Percentiles rank a stretch among this genome's conserved stretches.
phyloP scores from a whole-genome alignment of 2,113 vertebrate species.

The Meriones unguiculatus region DNA sequence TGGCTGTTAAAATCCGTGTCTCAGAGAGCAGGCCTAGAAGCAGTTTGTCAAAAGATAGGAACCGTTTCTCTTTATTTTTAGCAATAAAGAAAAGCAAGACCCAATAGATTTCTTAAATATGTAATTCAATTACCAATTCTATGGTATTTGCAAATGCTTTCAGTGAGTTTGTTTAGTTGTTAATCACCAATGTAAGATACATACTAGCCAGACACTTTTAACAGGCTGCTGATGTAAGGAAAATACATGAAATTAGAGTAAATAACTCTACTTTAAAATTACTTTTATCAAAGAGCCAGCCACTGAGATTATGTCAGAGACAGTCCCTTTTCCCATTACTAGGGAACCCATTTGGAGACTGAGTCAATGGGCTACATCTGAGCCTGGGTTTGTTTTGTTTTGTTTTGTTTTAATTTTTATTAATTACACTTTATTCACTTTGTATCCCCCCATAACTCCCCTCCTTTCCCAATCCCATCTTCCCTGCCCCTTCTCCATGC shows the following conservation, averaged over 20 bases:
- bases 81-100: neutral
- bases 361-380: no score
- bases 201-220: neutral
- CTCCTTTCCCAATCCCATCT: no score
- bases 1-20: neutral
- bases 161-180: neutral
- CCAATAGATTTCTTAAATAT: neutral
- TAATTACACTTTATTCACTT: no score
- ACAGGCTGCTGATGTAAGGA: neutral
- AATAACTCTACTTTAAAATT: neutral
- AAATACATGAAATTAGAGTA: neutral
- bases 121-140: neutral
- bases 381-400: no score
- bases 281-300: no score
- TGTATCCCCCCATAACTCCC: no score
- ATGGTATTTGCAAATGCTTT: neutral
- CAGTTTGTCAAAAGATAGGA: neutral
- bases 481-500: no score
- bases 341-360: no score
- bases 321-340: no score
- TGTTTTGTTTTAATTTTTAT: no score
- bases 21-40: conserved; percentile 19
- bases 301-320: no score
- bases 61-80: neutral
- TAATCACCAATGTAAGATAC: conserved; percentile 2